phyloP scores from a whole-genome alignment of 2,113 vertebrate genomes.

The Coracopsis vasa region DNA sequence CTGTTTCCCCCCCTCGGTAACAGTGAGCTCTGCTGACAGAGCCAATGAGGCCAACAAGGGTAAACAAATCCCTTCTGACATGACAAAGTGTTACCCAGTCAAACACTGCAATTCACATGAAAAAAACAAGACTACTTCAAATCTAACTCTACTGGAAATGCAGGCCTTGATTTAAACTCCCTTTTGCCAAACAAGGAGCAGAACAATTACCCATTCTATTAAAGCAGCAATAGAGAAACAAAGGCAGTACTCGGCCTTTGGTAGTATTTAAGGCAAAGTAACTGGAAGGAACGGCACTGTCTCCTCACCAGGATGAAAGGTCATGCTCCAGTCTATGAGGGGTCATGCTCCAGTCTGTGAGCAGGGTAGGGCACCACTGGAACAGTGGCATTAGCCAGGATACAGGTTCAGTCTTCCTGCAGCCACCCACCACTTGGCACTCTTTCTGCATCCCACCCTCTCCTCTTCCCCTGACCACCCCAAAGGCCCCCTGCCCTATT shows the following conservation, averaged over 20 bases:
- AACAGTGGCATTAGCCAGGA: neutral
- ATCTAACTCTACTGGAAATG: neutral
- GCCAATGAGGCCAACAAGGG: neutral
- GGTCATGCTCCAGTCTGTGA: neutral
- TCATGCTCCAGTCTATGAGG: neutral
- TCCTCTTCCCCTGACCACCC: neutral
- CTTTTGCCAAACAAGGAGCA: neutral
- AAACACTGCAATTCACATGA: neutral
- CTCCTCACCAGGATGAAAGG: neutral
- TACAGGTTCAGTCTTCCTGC: neutral
- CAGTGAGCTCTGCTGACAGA: conserved; percentile 49
- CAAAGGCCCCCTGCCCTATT: neutral
- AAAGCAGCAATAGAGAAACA: neutral
- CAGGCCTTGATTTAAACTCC: neutral
- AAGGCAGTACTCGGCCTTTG: neutral
- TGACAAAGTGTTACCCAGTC: neutral
- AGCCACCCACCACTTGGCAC: neutral
- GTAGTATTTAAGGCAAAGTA: neutral
- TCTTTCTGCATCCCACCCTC: neutral
- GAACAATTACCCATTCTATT: neutral
- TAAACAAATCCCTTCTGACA: conserved; percentile 42
- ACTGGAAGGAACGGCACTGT: fast-evolving
- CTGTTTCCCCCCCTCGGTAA: neutral
- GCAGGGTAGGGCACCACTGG: neutral
- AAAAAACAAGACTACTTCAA: neutral